Evolutionary conservation across 2,888 invertebrate genomes (phyloP), one percentile per base, ranked within the genome.

Genomic region (Conops quadrifasciatus): DNA sequence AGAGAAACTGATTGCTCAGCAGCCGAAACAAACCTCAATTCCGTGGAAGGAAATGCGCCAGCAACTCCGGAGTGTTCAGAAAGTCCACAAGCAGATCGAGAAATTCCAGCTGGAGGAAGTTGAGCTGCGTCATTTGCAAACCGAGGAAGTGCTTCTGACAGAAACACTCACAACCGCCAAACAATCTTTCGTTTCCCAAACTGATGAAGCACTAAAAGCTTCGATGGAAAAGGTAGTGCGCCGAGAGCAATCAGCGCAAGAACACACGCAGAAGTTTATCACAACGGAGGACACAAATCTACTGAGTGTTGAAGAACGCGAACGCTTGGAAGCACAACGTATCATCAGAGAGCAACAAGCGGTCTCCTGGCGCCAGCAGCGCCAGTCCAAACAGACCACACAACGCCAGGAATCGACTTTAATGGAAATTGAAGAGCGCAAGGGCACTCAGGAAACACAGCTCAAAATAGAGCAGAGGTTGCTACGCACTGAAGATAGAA

Each of bases 131-230:
- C 85, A 79, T 76, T 77, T 80, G 73, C 79, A 81, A 64, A 76
- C 80, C 1, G 80, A 83, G 49, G 78, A 81, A 49, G 71, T 77
- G 5, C 75, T 78, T 16, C 74, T 47, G 5, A 77, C 90, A 74
- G 89, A 91, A 83, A 88, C 88, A 26, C 80, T 89, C 30, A 88
- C 88, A 4, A 87, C 88, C 73, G 87, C 88, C 71, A 89, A 91
- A 82, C 90, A 90, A 71, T 89, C 88, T 11, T 87, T 89, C 1
- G 85, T 89, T 53, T 82, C 90, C 69, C 89, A 88, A 79, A 84
- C 88, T 15, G 84, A 84, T 58, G 81, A 85, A 24, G 82, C 78
- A 49, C 81, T 84, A 1, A 83, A 84, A 77, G 75, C 78, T 13
- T 82, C 82, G 0, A 81, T 84, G 59, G 77, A 82, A 1, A 83